Percentiles rank a stretch among this genome's conserved stretches.
phyloP scores from a whole-genome alignment of 2,113 vertebrate genomes.

The Nymphicus hollandicus region DNA sequence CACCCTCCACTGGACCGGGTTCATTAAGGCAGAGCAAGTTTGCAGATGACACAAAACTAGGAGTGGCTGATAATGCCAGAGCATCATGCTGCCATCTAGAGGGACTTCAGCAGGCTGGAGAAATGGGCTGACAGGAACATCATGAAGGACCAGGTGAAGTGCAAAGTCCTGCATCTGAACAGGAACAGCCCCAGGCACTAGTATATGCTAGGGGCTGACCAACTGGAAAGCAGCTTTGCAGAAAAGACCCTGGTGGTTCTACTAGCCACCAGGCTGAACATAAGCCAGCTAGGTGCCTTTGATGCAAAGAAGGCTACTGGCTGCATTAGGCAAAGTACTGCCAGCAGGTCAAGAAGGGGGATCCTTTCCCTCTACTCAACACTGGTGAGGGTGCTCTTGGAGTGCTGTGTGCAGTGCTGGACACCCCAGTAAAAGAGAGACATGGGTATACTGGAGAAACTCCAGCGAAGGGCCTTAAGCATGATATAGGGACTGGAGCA shows the following conservation, averaged over 20 bases:
- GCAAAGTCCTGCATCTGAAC: background rate
- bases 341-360: background rate
- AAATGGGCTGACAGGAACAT: background rate
- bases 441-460: background rate
- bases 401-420: background rate
- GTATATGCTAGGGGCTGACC: background rate
- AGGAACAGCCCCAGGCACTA: background rate
- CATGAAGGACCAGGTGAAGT: background rate
- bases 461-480: background rate
- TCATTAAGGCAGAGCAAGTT: background rate
- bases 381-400: no score
- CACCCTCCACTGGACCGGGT: background rate
- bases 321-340: no score
- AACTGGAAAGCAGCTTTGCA: background rate
- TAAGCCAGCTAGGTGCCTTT: background rate
- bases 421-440: background rate
- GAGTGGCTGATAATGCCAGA: background rate
- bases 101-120: background rate
- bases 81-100: background rate
- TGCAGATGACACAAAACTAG: background rate
- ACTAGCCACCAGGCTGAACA: background rate
- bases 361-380: background rate
- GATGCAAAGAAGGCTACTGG: background rate
- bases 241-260: background rate
- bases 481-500: background rate